These are phyloP conservation scores for Graptemys geographica DNA, from an alignment of 2,797 vertebrate genomes.

Conservation along the genomic window DNA sequence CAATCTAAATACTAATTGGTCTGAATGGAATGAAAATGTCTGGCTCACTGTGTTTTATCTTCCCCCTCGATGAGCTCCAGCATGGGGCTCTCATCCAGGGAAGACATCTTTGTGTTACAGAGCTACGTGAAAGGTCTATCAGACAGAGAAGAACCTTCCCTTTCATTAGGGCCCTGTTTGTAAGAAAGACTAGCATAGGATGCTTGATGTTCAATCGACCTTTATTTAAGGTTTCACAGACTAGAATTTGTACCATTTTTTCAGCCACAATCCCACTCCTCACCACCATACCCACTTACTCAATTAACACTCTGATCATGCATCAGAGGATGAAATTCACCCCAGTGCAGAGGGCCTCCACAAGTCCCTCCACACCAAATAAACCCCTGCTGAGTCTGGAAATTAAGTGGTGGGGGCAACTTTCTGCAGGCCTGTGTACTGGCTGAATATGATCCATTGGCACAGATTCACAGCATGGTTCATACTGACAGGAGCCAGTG, in stretches of 20 bases:
- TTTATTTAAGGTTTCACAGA: not conserved
- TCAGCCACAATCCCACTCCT: not conserved
- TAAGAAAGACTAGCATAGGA: not conserved
- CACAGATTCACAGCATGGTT: not conserved
- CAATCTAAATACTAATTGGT: not conserved
- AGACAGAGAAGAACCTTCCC: rapidly evolving
- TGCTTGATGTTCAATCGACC: not conserved
- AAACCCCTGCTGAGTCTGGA: not conserved
- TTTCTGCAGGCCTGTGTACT: not conserved
- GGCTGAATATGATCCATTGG: not conserved
- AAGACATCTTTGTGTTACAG: not conserved
- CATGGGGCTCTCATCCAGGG: not conserved
- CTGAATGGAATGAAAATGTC: not conserved
- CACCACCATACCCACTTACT: not conserved
- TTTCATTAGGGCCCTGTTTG: not conserved
- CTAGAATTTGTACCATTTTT: not conserved
- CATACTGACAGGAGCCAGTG: not conserved
- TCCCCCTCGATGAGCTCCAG: rapidly evolving
- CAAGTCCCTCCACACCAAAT: not conserved
- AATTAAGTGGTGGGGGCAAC: rapidly evolving
- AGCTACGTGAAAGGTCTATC: not conserved
- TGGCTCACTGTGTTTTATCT: not conserved
- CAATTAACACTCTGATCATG: not conserved
- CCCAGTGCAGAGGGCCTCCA: not conserved
- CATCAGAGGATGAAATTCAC: not conserved